Evolutionary conservation across 92 coral and sea anemone species (phyloP), one percentile per base, ranked within the genome.

Genomic region (Metridium senile): DNA sequence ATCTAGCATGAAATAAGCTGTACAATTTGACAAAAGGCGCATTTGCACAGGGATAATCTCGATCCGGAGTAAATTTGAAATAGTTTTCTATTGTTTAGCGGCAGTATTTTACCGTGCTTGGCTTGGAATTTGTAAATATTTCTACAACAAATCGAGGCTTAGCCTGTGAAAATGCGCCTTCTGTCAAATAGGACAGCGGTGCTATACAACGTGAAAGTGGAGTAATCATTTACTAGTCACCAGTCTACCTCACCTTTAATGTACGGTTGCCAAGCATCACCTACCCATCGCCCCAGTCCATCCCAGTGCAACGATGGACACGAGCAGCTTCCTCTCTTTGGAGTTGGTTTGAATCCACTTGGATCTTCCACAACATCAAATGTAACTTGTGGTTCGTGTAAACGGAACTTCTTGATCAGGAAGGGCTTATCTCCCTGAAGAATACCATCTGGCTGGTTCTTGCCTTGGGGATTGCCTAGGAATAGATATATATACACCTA

Each of bases 391-490:
- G 92, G 90, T 57, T 89, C 93, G 31, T 22, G 31, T 22, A 80
- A 76, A 21, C 90, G 72, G 71, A 93, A 86, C 33, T 88, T 80
- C 35, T 89, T 72, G 56, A 93, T 81, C 52, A 93, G 70, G 84
- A 85, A 93, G 0, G 97, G 88, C 61, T 84, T 84, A 45, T 91
- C 89, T n/a, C 88, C 92, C 26, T 75, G 47, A n/a, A 93, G 86
- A 25, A 81, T 81, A 0, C 98, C 98, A 31, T 91, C 93, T 0
- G 93, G 98, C 66, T 93, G 98, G 47, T 91, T 93, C 86, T 91
- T 91, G 26, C 98, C 98, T 70, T 93, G 98, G n/a, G 90, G 46
- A 61, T 91, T 93, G n/a, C 98, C 98, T 93, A 45, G n/a, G n/a
- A n/a, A n/a, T n/a, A n/a, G n/a, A n/a, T n/a, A n/a, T n/a, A n/a